A percentile compares a stretch with the other conserved stretches of the same genome.
Evolutionary conservation across 2,113 vertebrate species (phyloP).

Genomic region (Boulengerochromis microlepis): DNA sequence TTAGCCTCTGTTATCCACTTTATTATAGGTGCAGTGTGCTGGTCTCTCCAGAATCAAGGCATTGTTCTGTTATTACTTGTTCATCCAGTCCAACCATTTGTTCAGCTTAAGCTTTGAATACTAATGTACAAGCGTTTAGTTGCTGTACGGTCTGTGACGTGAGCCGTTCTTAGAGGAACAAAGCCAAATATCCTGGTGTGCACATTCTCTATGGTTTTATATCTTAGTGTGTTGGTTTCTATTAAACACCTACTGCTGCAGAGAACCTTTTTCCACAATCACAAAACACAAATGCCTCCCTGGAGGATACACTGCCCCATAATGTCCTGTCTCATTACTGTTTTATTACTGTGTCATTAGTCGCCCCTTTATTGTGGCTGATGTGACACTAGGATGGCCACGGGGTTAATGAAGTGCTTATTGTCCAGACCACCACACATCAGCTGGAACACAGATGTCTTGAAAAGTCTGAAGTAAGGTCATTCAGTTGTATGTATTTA

Average conservation of each 20-base stretch:
- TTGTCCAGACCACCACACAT: background rate
- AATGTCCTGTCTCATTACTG: conserved; percentile 26
- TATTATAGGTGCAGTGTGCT: background rate
- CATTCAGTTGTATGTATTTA: background rate
- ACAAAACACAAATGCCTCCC: background rate
- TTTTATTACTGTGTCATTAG: conserved; percentile 41
- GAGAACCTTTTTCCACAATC: background rate
- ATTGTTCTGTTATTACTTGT: background rate
- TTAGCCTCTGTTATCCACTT: background rate
- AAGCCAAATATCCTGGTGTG: background rate
- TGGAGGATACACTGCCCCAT: background rate
- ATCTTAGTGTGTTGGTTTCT: background rate
- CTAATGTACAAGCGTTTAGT: background rate
- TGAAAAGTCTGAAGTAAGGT: background rate
- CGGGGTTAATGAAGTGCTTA: conserved; percentile 25
- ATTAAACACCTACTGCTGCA: background rate
- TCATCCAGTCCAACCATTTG: background rate
- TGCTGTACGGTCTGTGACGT: background rate
- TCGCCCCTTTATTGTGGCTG: background rate
- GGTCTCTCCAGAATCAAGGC: background rate
- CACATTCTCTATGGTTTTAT: background rate
- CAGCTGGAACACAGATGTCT: conserved; percentile 1
- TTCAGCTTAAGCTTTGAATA: background rate
- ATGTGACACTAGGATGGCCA: conserved; percentile 5
- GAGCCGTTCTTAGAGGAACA: background rate